Percentiles rank a stretch among this genome's conserved stretches.
phyloP scores from a whole-genome alignment of 2,113 vertebrate species.

The Hemiprocne comata region DNA sequence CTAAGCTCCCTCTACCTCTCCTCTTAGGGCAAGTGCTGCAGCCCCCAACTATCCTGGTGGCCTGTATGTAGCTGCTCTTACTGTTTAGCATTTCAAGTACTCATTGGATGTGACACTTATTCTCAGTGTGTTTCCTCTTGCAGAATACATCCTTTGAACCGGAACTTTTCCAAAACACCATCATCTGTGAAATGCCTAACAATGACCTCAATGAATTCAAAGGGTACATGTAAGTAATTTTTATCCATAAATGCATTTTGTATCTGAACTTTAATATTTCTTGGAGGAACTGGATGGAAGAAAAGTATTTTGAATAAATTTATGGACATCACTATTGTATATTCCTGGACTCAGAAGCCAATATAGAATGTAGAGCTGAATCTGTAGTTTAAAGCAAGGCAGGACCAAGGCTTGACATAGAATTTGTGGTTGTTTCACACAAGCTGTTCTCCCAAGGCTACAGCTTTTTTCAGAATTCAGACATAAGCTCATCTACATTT shows the following conservation, averaged over 20 bases:
- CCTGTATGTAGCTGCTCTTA: not conserved
- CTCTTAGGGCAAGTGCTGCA: not conserved
- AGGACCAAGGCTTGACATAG: not conserved
- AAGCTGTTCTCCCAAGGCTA: not conserved
- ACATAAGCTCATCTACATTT: not conserved
- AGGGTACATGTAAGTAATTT: constrained; percentile 86
- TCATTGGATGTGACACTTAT: not conserved
- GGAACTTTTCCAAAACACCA: constrained; percentile 78
- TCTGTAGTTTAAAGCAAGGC: not conserved
- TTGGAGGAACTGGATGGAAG: not conserved
- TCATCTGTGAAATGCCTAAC: constrained; percentile 91
- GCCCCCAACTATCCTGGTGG: not conserved
- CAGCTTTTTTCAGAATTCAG: not conserved
- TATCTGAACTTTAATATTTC: not conserved
- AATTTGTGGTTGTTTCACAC: not conserved
- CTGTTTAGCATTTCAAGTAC: not conserved
- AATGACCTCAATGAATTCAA: constrained; percentile 90
- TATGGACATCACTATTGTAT: not conserved
- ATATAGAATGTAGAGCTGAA: not conserved
- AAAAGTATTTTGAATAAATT: not conserved
- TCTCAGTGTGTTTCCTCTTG: not conserved
- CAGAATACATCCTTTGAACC: constrained; percentile 79
- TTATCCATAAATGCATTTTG: not conserved
- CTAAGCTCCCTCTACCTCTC: not conserved
- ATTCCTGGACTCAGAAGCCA: not conserved